phyloP scores from a whole-genome alignment of 1,140 invertebrate genomes.

The Drosophila ananassae region DNA sequence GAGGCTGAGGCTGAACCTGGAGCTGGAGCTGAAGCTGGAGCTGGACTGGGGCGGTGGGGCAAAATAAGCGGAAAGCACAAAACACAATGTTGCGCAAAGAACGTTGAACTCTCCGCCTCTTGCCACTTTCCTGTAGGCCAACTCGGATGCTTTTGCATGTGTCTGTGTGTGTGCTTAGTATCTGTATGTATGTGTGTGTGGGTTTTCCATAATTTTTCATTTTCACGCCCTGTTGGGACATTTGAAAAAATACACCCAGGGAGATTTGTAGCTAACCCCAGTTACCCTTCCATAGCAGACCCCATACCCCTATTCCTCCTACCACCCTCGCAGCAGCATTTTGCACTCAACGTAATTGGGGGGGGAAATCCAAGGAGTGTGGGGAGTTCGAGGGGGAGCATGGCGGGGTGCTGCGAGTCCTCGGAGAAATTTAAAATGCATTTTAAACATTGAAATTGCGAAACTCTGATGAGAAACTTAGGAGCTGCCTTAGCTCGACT shows the following conservation, averaged over 20 bases:
- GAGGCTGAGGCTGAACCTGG: constrained; percentile 12
- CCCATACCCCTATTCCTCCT: background rate
- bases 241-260: constrained; percentile 61
- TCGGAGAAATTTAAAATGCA: constrained; percentile 51
- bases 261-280: constrained; percentile 61
- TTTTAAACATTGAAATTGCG: constrained; percentile 38
- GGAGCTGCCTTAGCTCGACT: constrained; percentile 1
- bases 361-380: constrained; percentile 42
- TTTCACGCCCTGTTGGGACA: constrained; percentile 79
- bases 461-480: background rate
- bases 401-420: constrained; percentile 12
- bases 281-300: constrained; percentile 15
- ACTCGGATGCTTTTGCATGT: constrained; percentile 18
- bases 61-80: constrained; percentile 81
- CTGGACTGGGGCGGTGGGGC: constrained; percentile 44
- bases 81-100: constrained; percentile 82
- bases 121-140: constrained; percentile 28
- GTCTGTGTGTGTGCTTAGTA: constrained; percentile 2
- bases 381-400: background rate
- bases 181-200: constrained; percentile 12
- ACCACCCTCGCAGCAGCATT: constrained; percentile 24
- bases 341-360: constrained; percentile 77
- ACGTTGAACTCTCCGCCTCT: constrained; percentile 72
- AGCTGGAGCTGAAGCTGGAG: background rate
- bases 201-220: constrained; percentile 81